A percentile compares a stretch with the other conserved stretches of the same genome.
These are phyloP conservation scores for Formica selysi DNA, from an alignment of 1,140 invertebrate genomes.

Conservation along the genomic window DNA sequence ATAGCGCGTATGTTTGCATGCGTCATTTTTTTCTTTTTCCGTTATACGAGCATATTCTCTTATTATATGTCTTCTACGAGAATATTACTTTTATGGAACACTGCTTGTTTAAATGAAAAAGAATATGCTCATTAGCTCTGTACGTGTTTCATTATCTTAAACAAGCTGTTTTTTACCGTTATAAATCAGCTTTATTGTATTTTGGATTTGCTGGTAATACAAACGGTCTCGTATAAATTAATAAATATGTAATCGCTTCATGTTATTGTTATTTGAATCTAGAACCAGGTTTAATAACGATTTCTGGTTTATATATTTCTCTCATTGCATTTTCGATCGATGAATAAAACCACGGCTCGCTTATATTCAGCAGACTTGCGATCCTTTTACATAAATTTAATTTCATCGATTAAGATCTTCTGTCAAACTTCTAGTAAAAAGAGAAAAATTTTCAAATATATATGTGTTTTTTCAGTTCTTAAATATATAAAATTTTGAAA, in stretches of 20 bases:
- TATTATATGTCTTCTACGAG: slow-evolving; percentile 14
- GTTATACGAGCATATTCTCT: too few species aligned
- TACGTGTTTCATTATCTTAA: not conserved
- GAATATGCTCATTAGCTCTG: not conserved
- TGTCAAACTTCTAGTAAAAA: too few species aligned
- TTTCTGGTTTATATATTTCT: not conserved
- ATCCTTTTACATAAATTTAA: too few species aligned
- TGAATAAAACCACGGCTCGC: too few species aligned
- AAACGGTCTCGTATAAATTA: not conserved
- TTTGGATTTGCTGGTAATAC: not conserved
- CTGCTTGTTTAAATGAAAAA: not conserved
- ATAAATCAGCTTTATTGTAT: not conserved
- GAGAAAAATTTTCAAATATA: too few species aligned
- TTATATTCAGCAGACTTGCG: too few species aligned
- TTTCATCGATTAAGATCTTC: too few species aligned
- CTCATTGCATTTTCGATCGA: not conserved
- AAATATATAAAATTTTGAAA: too few species aligned
- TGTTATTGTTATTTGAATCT: slow-evolving; percentile 1
- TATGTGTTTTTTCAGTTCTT: too few species aligned
- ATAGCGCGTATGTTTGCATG: not conserved
- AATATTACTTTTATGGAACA: not conserved
- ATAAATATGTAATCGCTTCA: not conserved
- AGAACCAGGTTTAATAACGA: not conserved
- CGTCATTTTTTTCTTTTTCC: slow-evolving; percentile 21
- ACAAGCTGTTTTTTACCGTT: not conserved